Conservation (phyloP, 2,888 invertebrate species). For the Carcina quercana region DNA sequence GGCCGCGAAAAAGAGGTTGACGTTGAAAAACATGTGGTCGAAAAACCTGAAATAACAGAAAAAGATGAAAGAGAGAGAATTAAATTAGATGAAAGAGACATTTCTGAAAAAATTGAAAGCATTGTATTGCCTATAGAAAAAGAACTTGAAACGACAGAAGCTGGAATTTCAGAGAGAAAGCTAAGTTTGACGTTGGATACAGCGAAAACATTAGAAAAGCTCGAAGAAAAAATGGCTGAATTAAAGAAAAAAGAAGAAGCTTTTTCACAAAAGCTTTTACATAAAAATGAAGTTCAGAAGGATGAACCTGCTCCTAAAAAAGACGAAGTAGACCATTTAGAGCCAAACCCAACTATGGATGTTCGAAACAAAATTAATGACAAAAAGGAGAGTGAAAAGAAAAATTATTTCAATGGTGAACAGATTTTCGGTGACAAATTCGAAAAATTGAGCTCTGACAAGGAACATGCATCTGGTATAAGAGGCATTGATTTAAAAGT, state of each 20-base stretch:
- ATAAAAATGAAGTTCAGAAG: conserved; percentile 25
- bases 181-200: conserved; percentile 46
- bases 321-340: conserved; percentile 23
- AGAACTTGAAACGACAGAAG: neutral
- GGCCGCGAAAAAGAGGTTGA: conserved; percentile 1
- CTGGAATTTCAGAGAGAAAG: conserved; percentile 24
- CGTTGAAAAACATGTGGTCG: conserved; percentile 2
- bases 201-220: conserved; percentile 58
- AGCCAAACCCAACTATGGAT: conserved; percentile 15
- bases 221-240: conserved; percentile 60
- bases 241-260: conserved; percentile 45
- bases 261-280: conserved; percentile 18
- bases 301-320: conserved; percentile 40
- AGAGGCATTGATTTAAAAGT: no score
- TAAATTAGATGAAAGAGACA: conserved; percentile 3
- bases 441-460: no score
- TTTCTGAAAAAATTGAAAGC: neutral
- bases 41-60: conserved; percentile 9
- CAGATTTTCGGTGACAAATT: no score
- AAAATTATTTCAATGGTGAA: no score
- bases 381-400: no score
- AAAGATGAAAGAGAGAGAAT: conserved; percentile 6
- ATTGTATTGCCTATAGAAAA: neutral
- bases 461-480: no score
- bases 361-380: no score